These are phyloP conservation scores for Oreonectes daqikongensis DNA, from an alignment of 2,797 vertebrate species.

Conservation along the genomic window DNA sequence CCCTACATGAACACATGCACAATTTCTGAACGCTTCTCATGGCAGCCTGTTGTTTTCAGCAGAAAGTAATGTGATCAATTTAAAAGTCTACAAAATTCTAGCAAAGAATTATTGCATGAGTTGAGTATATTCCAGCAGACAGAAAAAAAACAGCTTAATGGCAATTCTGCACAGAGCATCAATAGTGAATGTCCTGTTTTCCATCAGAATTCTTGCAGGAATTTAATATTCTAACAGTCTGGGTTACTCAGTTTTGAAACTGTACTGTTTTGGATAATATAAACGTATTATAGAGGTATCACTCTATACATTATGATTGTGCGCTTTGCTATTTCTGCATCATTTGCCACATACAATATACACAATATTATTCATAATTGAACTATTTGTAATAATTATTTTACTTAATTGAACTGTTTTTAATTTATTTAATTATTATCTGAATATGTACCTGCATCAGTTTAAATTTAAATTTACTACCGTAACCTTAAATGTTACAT, in stretches of 20 bases:
- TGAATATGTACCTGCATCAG: neutral
- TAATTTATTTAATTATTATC: neutral
- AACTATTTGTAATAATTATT: too few relatives aligned
- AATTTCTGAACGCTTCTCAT: neutral
- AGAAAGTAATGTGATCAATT: slow-evolving; percentile 14
- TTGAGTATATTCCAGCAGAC: too few relatives aligned
- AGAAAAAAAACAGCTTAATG: too few relatives aligned
- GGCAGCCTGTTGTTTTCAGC: too few relatives aligned
- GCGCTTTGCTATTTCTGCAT: neutral
- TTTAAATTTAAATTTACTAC: too few relatives aligned
- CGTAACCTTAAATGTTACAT: neutral
- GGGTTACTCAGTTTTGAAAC: neutral
- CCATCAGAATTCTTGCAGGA: too few relatives aligned
- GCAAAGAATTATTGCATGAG: neutral
- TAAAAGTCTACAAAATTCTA: slow-evolving; percentile 15
- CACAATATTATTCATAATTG: too few relatives aligned
- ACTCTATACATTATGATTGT: neutral
- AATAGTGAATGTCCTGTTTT: too few relatives aligned
- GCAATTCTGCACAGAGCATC: too few relatives aligned
- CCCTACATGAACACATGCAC: neutral
- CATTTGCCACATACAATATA: neutral
- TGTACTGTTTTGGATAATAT: neutral
- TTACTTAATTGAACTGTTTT: too few relatives aligned
- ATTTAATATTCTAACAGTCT: too few relatives aligned
- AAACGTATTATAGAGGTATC: neutral